phyloP scores from a whole-genome alignment of 2,113 vertebrate species.

The Crotalus tigris region DNA sequence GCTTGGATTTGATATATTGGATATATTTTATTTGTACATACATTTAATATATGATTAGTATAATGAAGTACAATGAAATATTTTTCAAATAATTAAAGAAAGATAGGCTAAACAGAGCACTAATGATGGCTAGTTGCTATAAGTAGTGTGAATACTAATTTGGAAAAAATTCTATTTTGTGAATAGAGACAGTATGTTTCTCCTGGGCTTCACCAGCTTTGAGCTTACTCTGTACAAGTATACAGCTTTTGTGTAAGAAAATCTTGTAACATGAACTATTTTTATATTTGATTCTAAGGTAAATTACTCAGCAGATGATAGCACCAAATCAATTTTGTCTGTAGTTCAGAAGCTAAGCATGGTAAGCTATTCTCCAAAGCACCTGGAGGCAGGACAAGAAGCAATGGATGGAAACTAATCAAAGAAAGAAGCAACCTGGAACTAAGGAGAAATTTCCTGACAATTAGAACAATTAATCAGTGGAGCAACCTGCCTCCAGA shows the following conservation, averaged over 20 bases:
- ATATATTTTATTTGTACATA: background rate
- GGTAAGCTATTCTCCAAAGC: background rate
- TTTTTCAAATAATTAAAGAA: background rate
- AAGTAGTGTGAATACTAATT: constrained; percentile 20
- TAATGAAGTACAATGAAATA: background rate
- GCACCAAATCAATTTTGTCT: background rate
- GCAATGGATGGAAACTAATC: no score
- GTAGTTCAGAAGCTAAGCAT: background rate
- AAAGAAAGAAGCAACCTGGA: no score
- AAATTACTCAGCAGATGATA: background rate
- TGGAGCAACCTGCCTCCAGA: no score
- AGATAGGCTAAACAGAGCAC: constrained; percentile 3
- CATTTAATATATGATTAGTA: background rate
- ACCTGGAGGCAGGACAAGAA: no score
- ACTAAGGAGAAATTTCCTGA: no score
- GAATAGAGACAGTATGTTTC: constrained; percentile 20
- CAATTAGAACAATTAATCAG: no score
- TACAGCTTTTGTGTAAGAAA: background rate
- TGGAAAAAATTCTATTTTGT: constrained; percentile 31
- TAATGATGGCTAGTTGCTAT: constrained; percentile 16
- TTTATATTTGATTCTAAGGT: background rate
- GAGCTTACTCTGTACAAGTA: background rate
- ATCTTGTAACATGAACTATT: background rate
- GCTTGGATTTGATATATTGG: background rate
- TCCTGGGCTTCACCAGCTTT: constrained; percentile 6